A percentile compares a stretch with the other conserved stretches of the same genome.
These are phyloP conservation scores for Tylochromis polylepis DNA, from an alignment of 2,113 vertebrate genomes.

Conservation along the genomic window DNA sequence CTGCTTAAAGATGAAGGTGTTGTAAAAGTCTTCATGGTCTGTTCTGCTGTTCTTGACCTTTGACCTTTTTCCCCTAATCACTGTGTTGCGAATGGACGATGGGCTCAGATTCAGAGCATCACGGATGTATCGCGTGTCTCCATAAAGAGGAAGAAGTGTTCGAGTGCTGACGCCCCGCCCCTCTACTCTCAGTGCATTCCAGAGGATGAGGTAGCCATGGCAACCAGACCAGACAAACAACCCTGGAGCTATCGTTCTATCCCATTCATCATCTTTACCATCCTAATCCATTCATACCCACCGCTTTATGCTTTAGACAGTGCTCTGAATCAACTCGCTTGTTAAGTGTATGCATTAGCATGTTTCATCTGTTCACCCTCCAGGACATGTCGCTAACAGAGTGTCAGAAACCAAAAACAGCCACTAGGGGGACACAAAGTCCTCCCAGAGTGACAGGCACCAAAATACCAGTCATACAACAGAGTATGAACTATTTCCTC, in stretches of 20 bases:
- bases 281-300: neutral
- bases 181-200: slow-evolving; percentile 51
- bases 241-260: neutral
- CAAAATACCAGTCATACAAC: neutral
- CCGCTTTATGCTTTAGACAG: neutral
- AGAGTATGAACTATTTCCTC: neutral
- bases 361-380: neutral
- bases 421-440: slow-evolving; percentile 28
- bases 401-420: neutral
- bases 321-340: neutral
- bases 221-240: neutral
- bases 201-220: slow-evolving; percentile 72
- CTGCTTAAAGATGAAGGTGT: neutral
- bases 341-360: neutral
- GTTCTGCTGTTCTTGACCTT: slow-evolving; percentile 3
- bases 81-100: neutral
- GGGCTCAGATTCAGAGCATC: slow-evolving; percentile 77
- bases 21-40: neutral
- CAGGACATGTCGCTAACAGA: neutral
- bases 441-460: neutral
- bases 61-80: neutral
- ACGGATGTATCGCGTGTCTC: slow-evolving; percentile 72
- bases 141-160: slow-evolving; percentile 66
- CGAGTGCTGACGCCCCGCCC: slow-evolving; percentile 19
- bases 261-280: neutral